Percentiles rank a stretch among this genome's conserved stretches.
Conservation (phyloP, 1,140 invertebrate genomes). For the Melipona quadrifasciata region DNA sequence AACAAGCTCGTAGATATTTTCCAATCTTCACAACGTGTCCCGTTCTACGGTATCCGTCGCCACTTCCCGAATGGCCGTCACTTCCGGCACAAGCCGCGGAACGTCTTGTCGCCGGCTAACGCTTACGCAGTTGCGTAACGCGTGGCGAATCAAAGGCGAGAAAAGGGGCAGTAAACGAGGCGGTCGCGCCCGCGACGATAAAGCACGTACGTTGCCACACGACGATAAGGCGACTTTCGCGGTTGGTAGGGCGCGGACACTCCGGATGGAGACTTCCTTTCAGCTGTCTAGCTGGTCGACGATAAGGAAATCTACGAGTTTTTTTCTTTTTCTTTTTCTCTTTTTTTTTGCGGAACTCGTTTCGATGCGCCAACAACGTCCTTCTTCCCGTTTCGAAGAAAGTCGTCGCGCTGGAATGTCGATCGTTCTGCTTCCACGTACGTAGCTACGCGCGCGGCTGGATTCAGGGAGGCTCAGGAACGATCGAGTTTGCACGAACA, state of each 20-base stretch:
- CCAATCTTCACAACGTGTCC: background rate
- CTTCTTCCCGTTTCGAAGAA: conserved; percentile 67
- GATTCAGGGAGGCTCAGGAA: conserved; percentile 47
- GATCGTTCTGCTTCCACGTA: conserved; percentile 40
- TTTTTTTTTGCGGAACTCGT: conserved; percentile 44
- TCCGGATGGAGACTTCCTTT: conserved; percentile 70
- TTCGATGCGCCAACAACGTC: conserved; percentile 35
- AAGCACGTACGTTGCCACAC: conserved; percentile 6
- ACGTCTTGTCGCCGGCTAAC: conserved; percentile 26
- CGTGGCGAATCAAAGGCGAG: background rate
- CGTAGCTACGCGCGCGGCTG: background rate
- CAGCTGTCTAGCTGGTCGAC: conserved; percentile 58
- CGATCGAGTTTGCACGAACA: conserved; percentile 31
- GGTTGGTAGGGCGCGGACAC: conserved; percentile 49
- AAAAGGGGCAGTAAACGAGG: background rate
- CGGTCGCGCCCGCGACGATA: conserved; percentile 29
- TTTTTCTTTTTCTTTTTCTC: background rate
- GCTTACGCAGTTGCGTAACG: conserved; percentile 43
- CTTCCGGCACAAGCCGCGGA: conserved; percentile 42
- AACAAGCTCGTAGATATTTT: background rate
- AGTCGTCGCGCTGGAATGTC: conserved; percentile 54
- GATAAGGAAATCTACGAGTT: conserved; percentile 67
- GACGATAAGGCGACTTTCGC: conserved; percentile 45
- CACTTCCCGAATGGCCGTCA: conserved; percentile 32
- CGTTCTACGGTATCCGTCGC: background rate